Conservation (phyloP, 2,797 vertebrate species). For the Phyllotis vaccarum region DNA sequence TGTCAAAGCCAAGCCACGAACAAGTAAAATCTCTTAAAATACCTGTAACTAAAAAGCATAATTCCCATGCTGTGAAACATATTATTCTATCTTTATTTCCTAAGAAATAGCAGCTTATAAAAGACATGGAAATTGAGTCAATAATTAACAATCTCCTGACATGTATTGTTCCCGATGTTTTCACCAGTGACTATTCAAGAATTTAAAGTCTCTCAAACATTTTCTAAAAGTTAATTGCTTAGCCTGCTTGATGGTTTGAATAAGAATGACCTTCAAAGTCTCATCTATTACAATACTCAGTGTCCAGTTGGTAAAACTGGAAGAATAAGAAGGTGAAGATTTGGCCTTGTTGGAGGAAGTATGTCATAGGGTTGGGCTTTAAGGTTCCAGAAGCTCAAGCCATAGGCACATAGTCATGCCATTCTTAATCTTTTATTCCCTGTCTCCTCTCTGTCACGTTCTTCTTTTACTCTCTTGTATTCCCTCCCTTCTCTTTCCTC, state of each 20-base stretch:
- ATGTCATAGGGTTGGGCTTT: neutral
- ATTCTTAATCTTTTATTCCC: neutral
- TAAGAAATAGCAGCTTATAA: neutral
- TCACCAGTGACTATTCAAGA: neutral
- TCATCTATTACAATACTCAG: neutral
- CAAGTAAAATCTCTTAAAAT: neutral
- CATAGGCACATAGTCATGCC: neutral
- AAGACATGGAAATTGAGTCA: neutral
- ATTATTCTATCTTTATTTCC: neutral
- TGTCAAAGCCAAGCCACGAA: neutral
- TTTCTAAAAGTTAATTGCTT: neutral
- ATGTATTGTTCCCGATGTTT: neutral
- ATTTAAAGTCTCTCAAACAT: neutral
- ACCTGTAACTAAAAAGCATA: neutral
- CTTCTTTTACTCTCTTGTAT: neutral
- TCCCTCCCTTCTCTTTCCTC: rapidly evolving
- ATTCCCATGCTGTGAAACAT: no score
- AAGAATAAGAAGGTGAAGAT: neutral
- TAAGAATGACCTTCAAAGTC: no score
- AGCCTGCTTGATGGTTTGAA: neutral
- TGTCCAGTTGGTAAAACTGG: neutral
- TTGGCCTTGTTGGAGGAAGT: neutral
- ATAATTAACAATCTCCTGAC: neutral
- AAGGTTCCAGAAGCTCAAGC: neutral
- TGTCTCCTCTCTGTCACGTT: neutral